Percentiles rank a stretch among this genome's conserved stretches.
phyloP scores from a whole-genome alignment of 2,888 invertebrate species.

The Linnaemya tessellans region DNA sequence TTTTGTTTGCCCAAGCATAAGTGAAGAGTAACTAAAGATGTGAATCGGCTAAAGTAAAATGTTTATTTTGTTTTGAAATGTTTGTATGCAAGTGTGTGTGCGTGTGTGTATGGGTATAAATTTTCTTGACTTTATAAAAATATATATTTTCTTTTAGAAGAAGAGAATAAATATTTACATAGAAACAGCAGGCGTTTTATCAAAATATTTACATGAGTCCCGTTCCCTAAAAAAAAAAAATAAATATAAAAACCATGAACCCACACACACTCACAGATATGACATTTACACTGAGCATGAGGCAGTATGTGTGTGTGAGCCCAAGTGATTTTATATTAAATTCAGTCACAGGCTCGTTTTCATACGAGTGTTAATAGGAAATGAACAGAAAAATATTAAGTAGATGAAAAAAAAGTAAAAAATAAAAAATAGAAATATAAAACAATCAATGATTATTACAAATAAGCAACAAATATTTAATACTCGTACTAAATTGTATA shows the following conservation, averaged over 20 bases:
- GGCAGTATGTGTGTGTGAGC: neutral
- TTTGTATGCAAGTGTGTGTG: neutral
- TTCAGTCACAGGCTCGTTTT: constrained; percentile 36
- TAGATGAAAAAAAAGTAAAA: constrained; percentile 2
- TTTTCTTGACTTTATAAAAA: constrained; percentile 19
- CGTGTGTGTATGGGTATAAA: neutral
- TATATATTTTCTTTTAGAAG: constrained; percentile 36
- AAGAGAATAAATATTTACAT: constrained; percentile 79
- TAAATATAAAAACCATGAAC: neutral
- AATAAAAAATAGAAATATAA: neutral
- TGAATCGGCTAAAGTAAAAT: neutral
- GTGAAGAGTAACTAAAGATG: constrained; percentile 41
- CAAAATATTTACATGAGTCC: constrained; percentile 79
- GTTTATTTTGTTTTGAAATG: constrained; percentile 48
- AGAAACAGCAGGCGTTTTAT: constrained; percentile 82
- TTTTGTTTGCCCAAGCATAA: constrained; percentile 29
- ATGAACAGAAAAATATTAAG: constrained; percentile 28
- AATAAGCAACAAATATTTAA: constrained; percentile 69
- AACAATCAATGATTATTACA: constrained; percentile 63
- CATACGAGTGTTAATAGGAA: constrained; percentile 39
- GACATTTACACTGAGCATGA: neutral
- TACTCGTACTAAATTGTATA: constrained; percentile 24
- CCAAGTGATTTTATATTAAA: constrained; percentile 38
- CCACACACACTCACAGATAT: constrained; percentile 9
- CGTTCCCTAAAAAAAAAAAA: constrained; percentile 18